Evolutionary conservation across 2,797 vertebrate genomes (phyloP).

Genomic region (Chelonia mydas): DNA sequence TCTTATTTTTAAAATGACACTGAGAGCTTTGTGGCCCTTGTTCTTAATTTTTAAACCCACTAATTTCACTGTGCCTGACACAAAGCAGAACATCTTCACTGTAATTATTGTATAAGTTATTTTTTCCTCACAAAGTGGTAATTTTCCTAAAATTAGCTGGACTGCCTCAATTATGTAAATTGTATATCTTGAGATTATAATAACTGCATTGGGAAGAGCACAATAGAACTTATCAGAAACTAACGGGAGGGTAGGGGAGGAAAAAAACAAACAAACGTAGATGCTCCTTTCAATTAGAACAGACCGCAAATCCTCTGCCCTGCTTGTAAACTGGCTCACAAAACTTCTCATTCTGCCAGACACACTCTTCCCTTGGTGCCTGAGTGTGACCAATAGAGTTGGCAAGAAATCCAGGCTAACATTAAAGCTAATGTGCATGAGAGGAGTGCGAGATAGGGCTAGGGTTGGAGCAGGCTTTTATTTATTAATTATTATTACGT

Average conservation of each 20-base stretch:
- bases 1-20: slow-evolving; percentile 76
- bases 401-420: slow-evolving; percentile 35
- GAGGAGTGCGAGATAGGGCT: background rate
- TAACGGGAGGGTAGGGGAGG: slow-evolving; percentile 34
- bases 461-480: background rate
- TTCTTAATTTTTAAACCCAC: slow-evolving; percentile 80
- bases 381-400: background rate
- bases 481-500: too few species aligned
- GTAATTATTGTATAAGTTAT: slow-evolving; percentile 81
- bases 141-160: slow-evolving; percentile 84
- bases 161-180: slow-evolving; percentile 82
- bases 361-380: slow-evolving; percentile 28
- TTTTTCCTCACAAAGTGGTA: slow-evolving; percentile 77
- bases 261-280: slow-evolving; percentile 62
- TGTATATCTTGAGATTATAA: slow-evolving; percentile 78
- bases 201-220: slow-evolving; percentile 67
- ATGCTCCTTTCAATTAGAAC: slow-evolving; percentile 65
- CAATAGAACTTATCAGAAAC: slow-evolving; percentile 71
- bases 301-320: slow-evolving; percentile 35
- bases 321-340: slow-evolving; percentile 52
- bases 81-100: slow-evolving; percentile 79
- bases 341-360: slow-evolving; percentile 37
- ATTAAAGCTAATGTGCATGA: background rate
- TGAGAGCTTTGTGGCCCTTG: slow-evolving; percentile 69
- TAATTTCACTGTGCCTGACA: slow-evolving; percentile 81